Conservation (phyloP, 2,113 vertebrate species). For the Indicator indicator region DNA sequence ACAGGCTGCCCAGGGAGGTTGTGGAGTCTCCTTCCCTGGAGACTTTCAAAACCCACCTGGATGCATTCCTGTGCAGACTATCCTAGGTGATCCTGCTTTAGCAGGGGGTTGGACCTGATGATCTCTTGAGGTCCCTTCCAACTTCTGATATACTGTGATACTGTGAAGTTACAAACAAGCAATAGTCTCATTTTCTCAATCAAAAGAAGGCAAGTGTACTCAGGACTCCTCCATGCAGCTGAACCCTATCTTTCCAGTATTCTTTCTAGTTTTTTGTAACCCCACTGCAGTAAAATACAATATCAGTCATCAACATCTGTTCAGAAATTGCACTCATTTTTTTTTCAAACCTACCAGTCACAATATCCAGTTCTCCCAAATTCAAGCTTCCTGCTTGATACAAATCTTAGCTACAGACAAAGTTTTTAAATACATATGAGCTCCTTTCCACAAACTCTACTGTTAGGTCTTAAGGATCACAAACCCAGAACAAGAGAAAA, state of each 20-base stretch:
- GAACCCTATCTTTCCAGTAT: background rate
- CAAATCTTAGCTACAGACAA: background rate
- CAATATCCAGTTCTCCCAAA: background rate
- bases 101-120: too few relatives aligned
- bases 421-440: background rate
- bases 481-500: background rate
- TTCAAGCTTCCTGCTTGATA: background rate
- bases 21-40: too few relatives aligned
- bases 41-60: too few relatives aligned
- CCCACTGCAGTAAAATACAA: background rate
- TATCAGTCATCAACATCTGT: background rate
- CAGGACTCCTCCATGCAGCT: background rate
- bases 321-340: background rate
- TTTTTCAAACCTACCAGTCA: background rate
- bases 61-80: too few relatives aligned
- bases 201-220: background rate
- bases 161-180: background rate
- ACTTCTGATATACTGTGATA: too few relatives aligned
- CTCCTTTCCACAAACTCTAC: background rate
- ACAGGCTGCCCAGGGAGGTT: too few relatives aligned
- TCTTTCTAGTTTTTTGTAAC: background rate
- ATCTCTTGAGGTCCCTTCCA: too few relatives aligned
- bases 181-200: background rate
- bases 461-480: accelerated
- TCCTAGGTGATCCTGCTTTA: too few relatives aligned